Evolutionary conservation across 1,140 invertebrate genomes (phyloP), one percentile per base, ranked within the genome.

Genomic region (Heliconius hewitsoni): DNA sequence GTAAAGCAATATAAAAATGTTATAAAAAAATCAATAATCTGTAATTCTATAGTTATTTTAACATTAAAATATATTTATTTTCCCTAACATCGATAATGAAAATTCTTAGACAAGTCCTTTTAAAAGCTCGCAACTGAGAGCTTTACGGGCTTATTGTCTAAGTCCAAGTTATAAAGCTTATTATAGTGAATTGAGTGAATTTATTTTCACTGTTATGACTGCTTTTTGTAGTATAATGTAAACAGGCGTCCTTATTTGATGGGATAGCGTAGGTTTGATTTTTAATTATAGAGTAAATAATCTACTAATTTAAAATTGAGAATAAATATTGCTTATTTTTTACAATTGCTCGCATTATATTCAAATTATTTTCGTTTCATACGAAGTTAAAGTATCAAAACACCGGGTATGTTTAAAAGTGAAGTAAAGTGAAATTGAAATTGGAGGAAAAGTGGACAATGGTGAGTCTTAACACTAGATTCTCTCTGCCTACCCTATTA

Each of bases 121-220:
- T 52, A 73, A 76, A 75, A 71, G 18, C 76, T 66, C 23, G 2
- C n/a, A 1, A 27, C 9, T 66, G 73, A 74, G 50, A 55, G 71
- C 73, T 81, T 81, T 81, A 81, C 74, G 80, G 76, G 60, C 74
- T 52, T 71, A 77, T 80, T 80, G 72, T 80, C 74, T 80, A 76
- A 76, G 50, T 55, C 18, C 46, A 30, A 55, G 76, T 72, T 76
- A 76, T 57, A 79, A 79, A 79, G 57, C 27, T 66, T 11, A 66
- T 66, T 30, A 30, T 66, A 27, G 11, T 57, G n/a, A 23, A 16
- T 23, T 57, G n/a, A 23, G 8, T 23, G 23, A 66, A 66, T 66
- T 72, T 72, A 72, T 72, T 72, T 72, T 72, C 60, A 66, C 60
- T 27, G 60, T 66, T 66, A 66, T 66, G 11, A 66, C 60, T 30